These are phyloP conservation scores for Diarsia brunnea DNA, from an alignment of 2,888 invertebrate genomes.

Conservation along the genomic window DNA sequence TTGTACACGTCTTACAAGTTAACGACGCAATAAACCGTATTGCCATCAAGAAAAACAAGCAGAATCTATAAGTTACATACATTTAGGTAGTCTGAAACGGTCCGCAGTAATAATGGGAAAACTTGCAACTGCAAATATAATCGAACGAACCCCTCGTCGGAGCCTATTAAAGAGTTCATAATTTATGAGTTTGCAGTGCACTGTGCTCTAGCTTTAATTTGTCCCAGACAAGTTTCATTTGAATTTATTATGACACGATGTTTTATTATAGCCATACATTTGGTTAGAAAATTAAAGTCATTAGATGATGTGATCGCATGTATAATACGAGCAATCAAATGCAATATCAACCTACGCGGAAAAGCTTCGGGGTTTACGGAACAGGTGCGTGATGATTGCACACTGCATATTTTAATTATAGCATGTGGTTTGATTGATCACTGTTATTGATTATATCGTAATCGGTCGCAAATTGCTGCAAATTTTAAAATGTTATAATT, in stretches of 20 bases:
- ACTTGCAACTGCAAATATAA: constrained; percentile 71
- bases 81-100: constrained; percentile 24
- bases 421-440: constrained; percentile 61
- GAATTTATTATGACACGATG: constrained; percentile 66
- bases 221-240: constrained; percentile 70
- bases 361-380: constrained; percentile 63
- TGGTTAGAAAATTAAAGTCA: constrained; percentile 60
- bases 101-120: constrained; percentile 72
- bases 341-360: constrained; percentile 73
- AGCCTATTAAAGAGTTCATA: constrained; percentile 72
- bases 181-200: constrained; percentile 77
- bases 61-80: constrained; percentile 28
- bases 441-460: constrained; percentile 62
- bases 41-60: constrained; percentile 29
- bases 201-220: constrained; percentile 71
- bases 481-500: too few species aligned
- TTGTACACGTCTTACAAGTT: constrained; percentile 37
- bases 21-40: constrained; percentile 39
- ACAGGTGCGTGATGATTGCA: constrained; percentile 63
- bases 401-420: constrained; percentile 63
- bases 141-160: constrained; percentile 62
- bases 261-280: constrained; percentile 55
- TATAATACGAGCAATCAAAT: constrained; percentile 61
- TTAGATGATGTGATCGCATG: constrained; percentile 65
- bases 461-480: constrained; percentile 52